Evolutionary conservation across 2,888 invertebrate species (phyloP), one percentile per base, ranked within the genome.

Genomic region (Nasonovia ribisnigri): DNA sequence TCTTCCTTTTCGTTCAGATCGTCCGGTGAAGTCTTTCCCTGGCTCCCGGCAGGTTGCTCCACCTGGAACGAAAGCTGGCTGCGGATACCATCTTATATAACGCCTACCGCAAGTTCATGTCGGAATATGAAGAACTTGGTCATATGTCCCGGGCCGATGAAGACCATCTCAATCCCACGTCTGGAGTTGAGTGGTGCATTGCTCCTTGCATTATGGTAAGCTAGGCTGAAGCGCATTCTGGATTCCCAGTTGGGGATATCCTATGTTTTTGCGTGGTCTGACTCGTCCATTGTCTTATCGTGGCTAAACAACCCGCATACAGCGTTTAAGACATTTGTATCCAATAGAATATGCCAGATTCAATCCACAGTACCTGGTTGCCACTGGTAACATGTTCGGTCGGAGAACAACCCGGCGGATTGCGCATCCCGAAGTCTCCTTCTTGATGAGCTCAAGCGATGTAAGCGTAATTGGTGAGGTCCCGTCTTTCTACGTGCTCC

Each of bases 111-210:
- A n/a, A n/a, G n/a, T n/a, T n/a, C 6, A 11, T 51, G 48, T 1
- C 48, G 1, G 48, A 51, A 51, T 51, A 51, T 1, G 48, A 51
- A 5, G 48, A 51, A 5, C 11, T 51, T 13, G 48, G 11, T 11
- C 48, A 51, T 11, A 51, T 51, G 94, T 94, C 26, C 94, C 95
- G 20, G 20, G 43, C 54, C 5, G 0, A 54, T 54, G 54, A 54
- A 54, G 54, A 3, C 54, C 54, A 20, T 24, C 20, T 20, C 54
- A 0, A 54, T 67, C 3, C 67, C 67, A 11, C 26, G 67, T n/a
- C 13, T 67, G 8, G 67, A 67, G 26, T 26, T 67, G 6, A 26
- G n/a, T n/a, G 67, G 67, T 26, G n/a, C 67, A 29, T 4, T 67
- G n/a, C 13, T 67, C 26, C n/a, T 67, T 5, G 67, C 67, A 10